These are phyloP conservation scores for Lordiphosa stackelbergi DNA, from an alignment of 1,140 invertebrate genomes.

Conservation along the genomic window DNA sequence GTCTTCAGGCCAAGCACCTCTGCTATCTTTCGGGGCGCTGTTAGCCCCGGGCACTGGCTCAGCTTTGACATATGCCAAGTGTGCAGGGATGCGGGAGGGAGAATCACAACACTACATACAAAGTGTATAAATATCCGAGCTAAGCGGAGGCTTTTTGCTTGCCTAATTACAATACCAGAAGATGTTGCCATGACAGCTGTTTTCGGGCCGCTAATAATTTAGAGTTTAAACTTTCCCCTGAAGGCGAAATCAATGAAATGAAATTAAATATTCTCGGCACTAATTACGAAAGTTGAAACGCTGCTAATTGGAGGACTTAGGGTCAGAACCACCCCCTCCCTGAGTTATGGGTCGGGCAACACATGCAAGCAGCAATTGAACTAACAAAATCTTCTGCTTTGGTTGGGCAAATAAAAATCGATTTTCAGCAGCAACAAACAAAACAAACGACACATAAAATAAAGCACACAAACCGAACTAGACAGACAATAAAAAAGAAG, in stretches of 20 bases:
- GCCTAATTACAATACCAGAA: constrained; percentile 38
- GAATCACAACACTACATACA: background rate
- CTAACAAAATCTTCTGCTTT: constrained; percentile 2
- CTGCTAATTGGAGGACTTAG: constrained; percentile 23
- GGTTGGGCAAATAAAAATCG: constrained; percentile 52
- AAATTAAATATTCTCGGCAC: constrained; percentile 35
- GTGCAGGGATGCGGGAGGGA: background rate
- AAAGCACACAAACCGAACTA: constrained; percentile 26
- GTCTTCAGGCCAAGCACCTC: constrained; percentile 11
- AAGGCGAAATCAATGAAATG: constrained; percentile 69
- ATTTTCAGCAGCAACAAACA: constrained; percentile 58
- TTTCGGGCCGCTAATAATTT: background rate
- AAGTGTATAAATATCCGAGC: background rate
- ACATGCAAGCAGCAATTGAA: constrained; percentile 18
- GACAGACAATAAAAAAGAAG: constrained; percentile 21
- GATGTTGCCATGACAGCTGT: constrained; percentile 21
- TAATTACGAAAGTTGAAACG: constrained; percentile 57
- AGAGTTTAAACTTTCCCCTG: constrained; percentile 42
- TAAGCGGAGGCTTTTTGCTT: constrained; percentile 1
- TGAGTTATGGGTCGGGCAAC: background rate
- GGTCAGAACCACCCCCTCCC: background rate
- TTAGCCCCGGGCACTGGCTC: constrained; percentile 34
- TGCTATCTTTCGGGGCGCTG: constrained; percentile 7
- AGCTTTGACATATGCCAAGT: constrained; percentile 42
- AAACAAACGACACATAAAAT: constrained; percentile 48